These are phyloP conservation scores for Bathybates hornii DNA, from an alignment of 2,113 vertebrate genomes.

Conservation along the genomic window DNA sequence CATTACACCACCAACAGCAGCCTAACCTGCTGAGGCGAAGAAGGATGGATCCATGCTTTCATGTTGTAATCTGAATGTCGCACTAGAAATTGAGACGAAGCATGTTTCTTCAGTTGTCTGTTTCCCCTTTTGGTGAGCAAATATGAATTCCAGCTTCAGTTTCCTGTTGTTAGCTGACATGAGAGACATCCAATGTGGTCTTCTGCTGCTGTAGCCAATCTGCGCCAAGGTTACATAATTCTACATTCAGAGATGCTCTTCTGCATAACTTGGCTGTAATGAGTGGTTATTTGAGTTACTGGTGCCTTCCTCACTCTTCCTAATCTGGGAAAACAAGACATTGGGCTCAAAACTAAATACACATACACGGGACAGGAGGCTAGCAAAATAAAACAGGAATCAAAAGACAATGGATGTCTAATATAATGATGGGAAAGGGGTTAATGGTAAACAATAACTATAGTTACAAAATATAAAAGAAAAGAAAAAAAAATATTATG, in stretches of 20 bases:
- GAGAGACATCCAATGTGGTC: neutral
- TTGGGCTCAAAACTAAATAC: neutral
- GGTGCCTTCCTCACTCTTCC: neutral
- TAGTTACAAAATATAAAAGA: neutral
- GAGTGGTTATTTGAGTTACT: neutral
- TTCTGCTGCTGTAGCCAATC: neutral
- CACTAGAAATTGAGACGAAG: neutral
- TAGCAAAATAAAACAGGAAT: neutral
- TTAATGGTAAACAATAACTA: neutral
- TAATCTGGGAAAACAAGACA: neutral
- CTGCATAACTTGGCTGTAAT: neutral
- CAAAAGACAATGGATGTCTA: neutral
- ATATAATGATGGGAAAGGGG: neutral
- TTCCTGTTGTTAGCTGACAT: neutral
- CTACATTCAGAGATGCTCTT: neutral
- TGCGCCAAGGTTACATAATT: neutral
- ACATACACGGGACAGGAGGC: neutral
- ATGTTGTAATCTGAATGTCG: neutral
- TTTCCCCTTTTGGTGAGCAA: neutral
- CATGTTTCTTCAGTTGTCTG: neutral
- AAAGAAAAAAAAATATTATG: too few relatives aligned
- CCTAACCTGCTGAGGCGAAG: neutral
- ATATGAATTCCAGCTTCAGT: neutral
- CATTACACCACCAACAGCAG: neutral
- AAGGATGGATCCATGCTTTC: neutral